Conservation (phyloP, 2,797 vertebrate species). For the Pempheris klunzingeri region DNA sequence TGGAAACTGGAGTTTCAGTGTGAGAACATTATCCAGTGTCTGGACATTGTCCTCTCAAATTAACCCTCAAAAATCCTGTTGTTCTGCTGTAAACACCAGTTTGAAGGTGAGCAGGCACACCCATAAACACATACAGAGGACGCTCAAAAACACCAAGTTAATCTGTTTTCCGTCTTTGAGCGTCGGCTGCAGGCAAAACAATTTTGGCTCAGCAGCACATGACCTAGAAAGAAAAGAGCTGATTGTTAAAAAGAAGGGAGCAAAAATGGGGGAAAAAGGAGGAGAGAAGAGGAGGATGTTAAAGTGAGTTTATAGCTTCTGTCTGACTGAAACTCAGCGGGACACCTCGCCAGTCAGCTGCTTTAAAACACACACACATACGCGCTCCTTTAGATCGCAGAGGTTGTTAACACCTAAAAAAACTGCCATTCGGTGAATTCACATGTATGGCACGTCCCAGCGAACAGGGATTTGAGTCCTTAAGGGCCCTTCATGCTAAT, state of each 20-base stretch:
- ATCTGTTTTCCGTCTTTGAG: slow-evolving; percentile 70
- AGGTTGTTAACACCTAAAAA: slow-evolving; percentile 42
- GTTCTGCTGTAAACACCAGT: slow-evolving; percentile 46
- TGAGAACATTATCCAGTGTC: slow-evolving; percentile 15
- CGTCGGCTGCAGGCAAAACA: slow-evolving; percentile 60
- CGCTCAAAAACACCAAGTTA: slow-evolving; percentile 35
- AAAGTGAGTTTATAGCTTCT: slow-evolving; percentile 75
- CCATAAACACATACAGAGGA: slow-evolving; percentile 1
- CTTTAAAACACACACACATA: slow-evolving; percentile 65
- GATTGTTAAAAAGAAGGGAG: slow-evolving; percentile 73
- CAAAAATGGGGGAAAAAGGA: slow-evolving; percentile 14
- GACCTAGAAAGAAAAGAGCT: slow-evolving; percentile 79
- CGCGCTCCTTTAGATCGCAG: slow-evolving; percentile 28
- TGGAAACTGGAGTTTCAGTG: neutral
- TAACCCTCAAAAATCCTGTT: slow-evolving; percentile 43
- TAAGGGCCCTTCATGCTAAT: neutral
- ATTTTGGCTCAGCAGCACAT: slow-evolving; percentile 66
- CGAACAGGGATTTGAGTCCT: neutral
- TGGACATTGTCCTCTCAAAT: slow-evolving; percentile 27
- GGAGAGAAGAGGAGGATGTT: slow-evolving; percentile 43
- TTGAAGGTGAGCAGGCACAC: slow-evolving; percentile 27
- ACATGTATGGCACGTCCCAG: neutral
- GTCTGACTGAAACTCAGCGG: slow-evolving; percentile 75
- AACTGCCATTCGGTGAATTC: slow-evolving; percentile 26
- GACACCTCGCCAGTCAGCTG: slow-evolving; percentile 77